Conservation (phyloP, 2,888 invertebrate genomes). For the Ennomos quercinarius region DNA sequence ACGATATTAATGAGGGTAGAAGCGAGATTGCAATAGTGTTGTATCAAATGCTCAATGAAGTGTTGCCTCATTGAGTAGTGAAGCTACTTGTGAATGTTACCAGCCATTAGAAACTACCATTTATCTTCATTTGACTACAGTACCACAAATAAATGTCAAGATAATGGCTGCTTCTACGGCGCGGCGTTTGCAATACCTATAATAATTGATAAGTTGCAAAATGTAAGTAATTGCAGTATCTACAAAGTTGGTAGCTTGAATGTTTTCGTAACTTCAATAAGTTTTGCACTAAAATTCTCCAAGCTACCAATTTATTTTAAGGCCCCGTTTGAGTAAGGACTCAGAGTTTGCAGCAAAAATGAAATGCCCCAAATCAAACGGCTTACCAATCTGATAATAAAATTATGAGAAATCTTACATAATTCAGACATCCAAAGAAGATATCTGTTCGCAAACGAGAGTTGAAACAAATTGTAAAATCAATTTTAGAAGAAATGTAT, state of each 20-base stretch:
- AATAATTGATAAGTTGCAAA: constrained; percentile 57
- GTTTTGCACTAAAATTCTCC: constrained; percentile 30
- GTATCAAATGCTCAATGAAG: constrained; percentile 76
- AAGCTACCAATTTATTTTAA: constrained; percentile 58
- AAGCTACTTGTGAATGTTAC: constrained; percentile 77
- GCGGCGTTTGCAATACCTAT: constrained; percentile 57
- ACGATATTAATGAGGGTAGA: constrained; percentile 86
- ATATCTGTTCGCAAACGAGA: constrained; percentile 74
- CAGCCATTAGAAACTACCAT: constrained; percentile 57
- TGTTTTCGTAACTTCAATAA: constrained; percentile 16
- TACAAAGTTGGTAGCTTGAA: constrained; percentile 61
- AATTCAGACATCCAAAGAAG: constrained; percentile 75
- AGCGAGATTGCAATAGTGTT: constrained; percentile 83
- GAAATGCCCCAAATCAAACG: constrained; percentile 54
- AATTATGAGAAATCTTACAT: constrained; percentile 69
- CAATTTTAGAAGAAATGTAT: constrained; percentile 52
- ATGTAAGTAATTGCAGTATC: constrained; percentile 63
- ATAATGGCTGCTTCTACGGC: constrained; percentile 53
- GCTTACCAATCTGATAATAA: constrained; percentile 50
- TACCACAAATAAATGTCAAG: constrained; percentile 17
- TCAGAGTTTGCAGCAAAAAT: constrained; percentile 34
- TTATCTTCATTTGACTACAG: constrained; percentile 35
- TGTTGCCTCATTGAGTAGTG: constrained; percentile 73
- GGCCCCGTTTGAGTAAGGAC: constrained; percentile 56
- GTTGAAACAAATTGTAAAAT: constrained; percentile 70